Evolutionary conservation across 2,113 vertebrate genomes (phyloP).

Genomic region (Narcine bancroftii): DNA sequence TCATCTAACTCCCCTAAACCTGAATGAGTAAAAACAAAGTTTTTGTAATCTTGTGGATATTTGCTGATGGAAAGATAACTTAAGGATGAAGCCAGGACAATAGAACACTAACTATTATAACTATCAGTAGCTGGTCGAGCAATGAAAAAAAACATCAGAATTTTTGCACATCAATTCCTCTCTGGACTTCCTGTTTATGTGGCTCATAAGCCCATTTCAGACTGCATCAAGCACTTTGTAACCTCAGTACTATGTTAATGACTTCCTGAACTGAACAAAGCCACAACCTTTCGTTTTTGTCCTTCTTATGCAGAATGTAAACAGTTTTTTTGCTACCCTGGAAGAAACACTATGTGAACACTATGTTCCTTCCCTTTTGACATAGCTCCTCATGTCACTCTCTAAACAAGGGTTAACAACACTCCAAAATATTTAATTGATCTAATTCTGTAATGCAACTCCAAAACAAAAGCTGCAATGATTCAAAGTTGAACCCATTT

Average conservation of each 20-base stretch:
- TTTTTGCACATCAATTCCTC: not conserved
- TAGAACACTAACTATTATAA: not conserved
- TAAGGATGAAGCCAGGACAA: not conserved
- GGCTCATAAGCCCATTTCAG: no score
- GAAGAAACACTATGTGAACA: not conserved
- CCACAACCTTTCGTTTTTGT: not conserved
- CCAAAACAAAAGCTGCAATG: not conserved
- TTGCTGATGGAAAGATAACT: not conserved
- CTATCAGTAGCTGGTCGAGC: not conserved
- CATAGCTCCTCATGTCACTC: not conserved
- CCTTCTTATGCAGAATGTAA: not conserved
- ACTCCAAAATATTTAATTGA: not conserved
- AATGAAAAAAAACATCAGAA: not conserved
- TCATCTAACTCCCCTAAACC: not conserved
- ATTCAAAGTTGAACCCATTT: not conserved
- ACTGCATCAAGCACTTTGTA: not conserved
- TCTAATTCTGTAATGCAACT: not conserved
- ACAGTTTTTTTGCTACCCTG: not conserved
- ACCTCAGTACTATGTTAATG: not conserved
- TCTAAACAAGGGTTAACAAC: not conserved
- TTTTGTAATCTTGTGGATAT: not conserved
- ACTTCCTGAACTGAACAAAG: not conserved
- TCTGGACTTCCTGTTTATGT: not conserved
- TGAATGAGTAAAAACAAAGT: not conserved
- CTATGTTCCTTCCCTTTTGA: not conserved